Base-by-base conservation (phyloP, 2,888 invertebrate species). In the Petrophora chlorosata region DNA sequence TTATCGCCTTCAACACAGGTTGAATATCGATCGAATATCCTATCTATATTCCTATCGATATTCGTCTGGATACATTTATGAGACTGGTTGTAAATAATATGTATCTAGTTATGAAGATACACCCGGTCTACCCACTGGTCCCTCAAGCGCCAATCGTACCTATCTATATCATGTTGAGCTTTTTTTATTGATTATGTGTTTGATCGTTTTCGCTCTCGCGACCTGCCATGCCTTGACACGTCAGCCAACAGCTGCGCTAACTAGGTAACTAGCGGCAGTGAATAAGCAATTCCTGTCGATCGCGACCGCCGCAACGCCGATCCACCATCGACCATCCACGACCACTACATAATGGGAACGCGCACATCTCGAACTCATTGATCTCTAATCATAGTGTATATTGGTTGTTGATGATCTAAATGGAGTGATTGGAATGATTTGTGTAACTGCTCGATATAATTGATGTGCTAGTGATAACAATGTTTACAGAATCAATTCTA, bases 181-280 rank as follows among this genome's bases (percentile, higher is more conserved):
- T n/a, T n/a, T n/a, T n/a, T n/a, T n/a, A n/a, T n/a, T n/a, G n/a
- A n/a, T n/a, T n/a, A n/a, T n/a, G n/a, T n/a, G n/a, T n/a, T n/a
- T n/a, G n/a, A n/a, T n/a, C n/a, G n/a, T n/a, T n/a, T n/a, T 15
- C 50, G 60, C 59, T 41, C 9, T 7, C 55, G 59, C 63, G 32
- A 12, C 7, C 49, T 54, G 60, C 50, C 13, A 3, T 51, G 5
- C 0, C 28, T 59, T 51, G 47, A 8, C 40, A 35, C 16, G 29
- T 26, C 5, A n/a, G 2, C 32, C 50, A 56, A 65, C 82, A 83
- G 81, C 81, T 81, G 85, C 69, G 59, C 75, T 76, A 78, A 75
- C 73, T 68, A 72, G 79, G 79, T 87, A 88, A 88, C 89, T 88
- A 88, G 76, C 78, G 80, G 67, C 75, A 73, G 79, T 88, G 87